Base-by-base conservation (phyloP, 2,888 invertebrate species). In the Himalopsyche japonica region DNA sequence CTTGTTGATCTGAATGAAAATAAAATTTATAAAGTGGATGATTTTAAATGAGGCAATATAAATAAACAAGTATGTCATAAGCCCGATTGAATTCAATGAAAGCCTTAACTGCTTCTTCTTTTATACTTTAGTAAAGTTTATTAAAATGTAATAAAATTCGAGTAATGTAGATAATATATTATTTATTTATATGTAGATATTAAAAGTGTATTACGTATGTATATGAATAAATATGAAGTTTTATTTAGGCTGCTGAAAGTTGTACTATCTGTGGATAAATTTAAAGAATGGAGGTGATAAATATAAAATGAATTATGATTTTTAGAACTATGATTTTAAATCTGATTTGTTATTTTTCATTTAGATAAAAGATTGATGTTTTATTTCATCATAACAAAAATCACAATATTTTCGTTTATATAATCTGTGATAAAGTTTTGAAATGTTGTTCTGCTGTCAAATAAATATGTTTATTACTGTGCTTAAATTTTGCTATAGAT, bases 211-310 rank as follows among this genome's bases (percentile, higher is more conserved):
- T 27, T 70, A 70, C 24, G n/a, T 20, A 57, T 57, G 57, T 24
- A 57, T 70, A 27, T 70, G 15, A 70, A 70, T 70, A 70, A 70
- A 70, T 27, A 27, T 70, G 70, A 27, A 27, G 20, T 70, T 70
- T 70, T 70, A 70, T 70, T 70, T 70, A 83, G 79, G 83, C 83
- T 83, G 24, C 57, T 57, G 83, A 24, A 43, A 64, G 80, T 83
- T 83, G 83, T 83, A 83, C 83, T 83, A 34, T 79, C 5, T 78
- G 70, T 76, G 64, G 77, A 24, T 83, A 80, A 48, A 76, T 77
- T 49, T 47, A 49, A 49, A n/a, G n/a, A 49, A 37, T 37, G 37
- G 37, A 37, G 37, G 37, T 10, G 10, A 37, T 37, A 37, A 37
- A 37, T 37, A 37, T 37, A 10, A 37, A 8, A 37, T 10, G 37